Base-by-base conservation (phyloP, 2,888 invertebrate species). In the Drosophila robusta region DNA sequence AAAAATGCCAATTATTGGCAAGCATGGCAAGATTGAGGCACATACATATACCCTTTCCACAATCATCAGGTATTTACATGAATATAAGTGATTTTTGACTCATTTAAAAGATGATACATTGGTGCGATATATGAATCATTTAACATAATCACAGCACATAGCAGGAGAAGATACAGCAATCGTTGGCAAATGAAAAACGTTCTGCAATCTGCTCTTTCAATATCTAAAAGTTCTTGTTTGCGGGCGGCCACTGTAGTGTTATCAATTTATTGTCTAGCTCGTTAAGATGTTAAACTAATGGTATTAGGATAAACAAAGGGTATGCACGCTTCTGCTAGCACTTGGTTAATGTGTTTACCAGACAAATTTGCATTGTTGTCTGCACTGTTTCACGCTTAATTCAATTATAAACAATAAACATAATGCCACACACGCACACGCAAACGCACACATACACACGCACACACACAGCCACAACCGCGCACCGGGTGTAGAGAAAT, bases 351-450 rank as follows among this genome's bases (percentile, higher is more conserved):
- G n/a, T 3, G 44, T 47, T 52, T 26, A 45, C 9, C 70, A 60
- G 67, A 63, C 56, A 69, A 72, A 72, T 75, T 75, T 64, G 72
- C 75, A 68, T 67, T 58, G 55, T 71, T 50, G 67, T 66, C 75
- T 79, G 76, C 67, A 65, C 60, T 77, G 62, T 75, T 78, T 83
- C 79, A 83, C 66, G 79, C 79, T 73, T 83, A 84, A 84, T 84
- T 86, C 66, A 84, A 86, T 86, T 81, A 80, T 81, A 86, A 84
- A 84, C 83, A 84, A 80, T 81, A 78, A 86, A 78, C 84, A 83
- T 69, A 68, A 64, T 64, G 75, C 74, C 75, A 61, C 61, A 66
- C 64, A 72, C 55, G 46, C 14, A n/a, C 57, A 52, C 18, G 42
- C 45, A 42, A 2, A 45, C 9, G 49, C 32, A 39, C 68, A 52